Evolutionary conservation across 2,113 vertebrate genomes (phyloP), one percentile per base, ranked within the genome.

Genomic region (Calyptommatus sinebrachiatus): DNA sequence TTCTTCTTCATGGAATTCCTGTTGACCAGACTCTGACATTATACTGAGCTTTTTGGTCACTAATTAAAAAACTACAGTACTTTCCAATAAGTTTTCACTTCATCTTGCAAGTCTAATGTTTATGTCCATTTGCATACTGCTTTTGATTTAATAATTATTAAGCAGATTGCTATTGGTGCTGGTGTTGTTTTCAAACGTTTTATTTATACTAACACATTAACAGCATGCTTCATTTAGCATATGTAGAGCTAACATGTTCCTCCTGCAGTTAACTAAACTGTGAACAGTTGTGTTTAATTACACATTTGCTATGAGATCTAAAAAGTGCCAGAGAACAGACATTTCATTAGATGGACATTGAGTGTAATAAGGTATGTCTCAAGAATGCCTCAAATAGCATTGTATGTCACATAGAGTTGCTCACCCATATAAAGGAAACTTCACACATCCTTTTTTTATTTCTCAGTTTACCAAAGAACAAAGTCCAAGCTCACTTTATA

Each of bases 191-290:
- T 76, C 70, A 70, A 70, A 66, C 57, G 46, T 73, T 14, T 24
- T 76, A 76, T 81, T 81, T 81, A 81, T 70, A 61, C 79, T 81
- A 81, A 81, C 79, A 70, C 79, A 81, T 81, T 81, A 76, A 76
- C 73, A 76, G 73, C 79, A 81, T 76, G 73, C 79, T 81, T 81
- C 73, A 81, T 81, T 81, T 81, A 81, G 79, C 79, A 81, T 81
- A 81, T 81, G 79, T 69, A 76, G 3, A 74, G 46, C 18, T 71
- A 69, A 80, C 20, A 84, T 79, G 73, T 2, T 71, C 18, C 29
- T 74, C 75, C 0, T 2, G 21, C 21, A 28, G 45, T 3, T 81
- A 67, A 5, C 18, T 8, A n/a, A 80, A 8, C 20, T 88, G 1
- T 2, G 66, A 86, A 85, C 53, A 10, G 73, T n/a, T 4, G 31